Evolutionary conservation across 1,140 invertebrate species (phyloP), one percentile per base, ranked within the genome.

Genomic region (Atta cephalotes): DNA sequence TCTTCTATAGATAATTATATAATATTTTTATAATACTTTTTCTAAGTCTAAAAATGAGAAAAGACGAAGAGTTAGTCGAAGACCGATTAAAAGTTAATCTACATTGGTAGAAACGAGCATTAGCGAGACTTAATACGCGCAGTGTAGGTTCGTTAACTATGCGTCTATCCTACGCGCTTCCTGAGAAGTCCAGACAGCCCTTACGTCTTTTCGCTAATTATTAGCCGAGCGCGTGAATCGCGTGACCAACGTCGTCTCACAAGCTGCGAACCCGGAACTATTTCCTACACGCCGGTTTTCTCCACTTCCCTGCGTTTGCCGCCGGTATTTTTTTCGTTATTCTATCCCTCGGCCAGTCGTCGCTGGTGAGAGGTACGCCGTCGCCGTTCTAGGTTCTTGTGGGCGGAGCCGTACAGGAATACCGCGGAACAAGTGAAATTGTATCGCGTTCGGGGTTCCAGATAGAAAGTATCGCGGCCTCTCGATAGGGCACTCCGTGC

Each of bases 381-480:
- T 12, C 49, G 77, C 77, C 71, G 56, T n/a, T 39, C 63, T 82
- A 87, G 87, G 68, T 65, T 88, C 72, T 88, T 80, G 87, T 86
- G 70, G 87, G 88, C 71, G 87, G 88, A 91, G 88, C 62, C 86
- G 87, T 76, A 82, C 86, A 81, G 86, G 82, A 88, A 65, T 63
- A 87, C 63, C 77, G 81, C 77, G 91, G 86, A 92, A 92, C 90
- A 92, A 93, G 93, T 93, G 92, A 93, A 93, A 93, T 92, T 92
- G 89, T 92, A 93, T 91, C 92, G 89, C 89, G 68, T 92, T 76
- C 60, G 85, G 77, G 86, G 91, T 93, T 91, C 82, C 87, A 87
- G 90, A 91, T 93, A 93, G 93, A 93, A 93, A 93, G 93, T 93
- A 85, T 78, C 53, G 62, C 10, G 18, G n/a, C n/a, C 53, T 79